Evolutionary conservation across 2,113 vertebrate species (phyloP), one percentile per base, ranked within the genome.

Genomic region (Athene noctua): DNA sequence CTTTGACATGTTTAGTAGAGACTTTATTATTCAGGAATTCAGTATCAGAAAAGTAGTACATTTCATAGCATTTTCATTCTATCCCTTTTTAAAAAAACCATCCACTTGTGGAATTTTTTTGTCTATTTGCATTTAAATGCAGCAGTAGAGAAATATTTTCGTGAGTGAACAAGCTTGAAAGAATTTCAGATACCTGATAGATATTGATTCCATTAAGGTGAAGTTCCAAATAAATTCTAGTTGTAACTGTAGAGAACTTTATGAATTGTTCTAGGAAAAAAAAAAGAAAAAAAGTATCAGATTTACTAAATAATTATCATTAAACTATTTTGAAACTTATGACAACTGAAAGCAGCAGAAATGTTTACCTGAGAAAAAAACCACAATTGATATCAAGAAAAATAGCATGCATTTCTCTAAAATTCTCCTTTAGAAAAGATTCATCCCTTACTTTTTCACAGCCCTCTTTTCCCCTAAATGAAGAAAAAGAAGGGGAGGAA

Each of bases 111-210:
- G 9, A 58, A 15, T 80, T 78, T 89, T 13, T 55, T 81, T 74
- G 13, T 29, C 54, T 30, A 52, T 80, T 88, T 92, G 13, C 54
- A 67, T 83, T 80, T 77, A 58, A 57, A 47, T 66, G 13, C 2
- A 84, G 25, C 6, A 54, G 34, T 58, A 86, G 23, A 83, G 73
- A 90, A 91, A 46, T 36, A 89, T 29, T 74, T 74, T 74, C 19
- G 7, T 44, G 11, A 70, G 55, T n/a, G 70, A 92, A 80, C 10
- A 83, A 73, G 11, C 27, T 86, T 86, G 51, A 27, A 84, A 78
- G 19, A 66, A 49, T 84, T 91, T 89, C 59, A 86, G 68, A 94
- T 89, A 80, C 22, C 18, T 52, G 27, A 73, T 73, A 77, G 77
- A 70, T 84, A 70, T 40, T 46, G 32, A 78, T 94, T 81, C 22